Conservation (phyloP, 2,888 invertebrate species). For the Ernsta delagoae region DNA sequence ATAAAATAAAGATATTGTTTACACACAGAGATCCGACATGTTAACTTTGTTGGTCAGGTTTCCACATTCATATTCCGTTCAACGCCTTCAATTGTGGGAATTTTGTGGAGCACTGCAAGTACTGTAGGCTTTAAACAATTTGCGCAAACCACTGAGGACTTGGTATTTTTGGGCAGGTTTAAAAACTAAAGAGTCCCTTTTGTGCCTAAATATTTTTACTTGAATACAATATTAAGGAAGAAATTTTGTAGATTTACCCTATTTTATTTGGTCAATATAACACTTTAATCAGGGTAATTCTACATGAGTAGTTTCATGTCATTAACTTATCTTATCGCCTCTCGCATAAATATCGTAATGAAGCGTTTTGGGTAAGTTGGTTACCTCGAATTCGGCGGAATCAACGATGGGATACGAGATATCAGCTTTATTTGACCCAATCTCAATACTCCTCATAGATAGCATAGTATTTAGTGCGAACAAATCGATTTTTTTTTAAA, state of each 20-base stretch:
- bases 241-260: neutral
- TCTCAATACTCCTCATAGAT: no score
- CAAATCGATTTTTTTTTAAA: no score
- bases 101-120: neutral
- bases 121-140: neutral
- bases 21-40: no score
- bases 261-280: neutral
- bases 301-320: slow-evolving; percentile 1
- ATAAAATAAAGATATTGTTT: no score
- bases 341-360: slow-evolving; percentile 3
- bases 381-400: neutral
- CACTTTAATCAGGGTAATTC: slow-evolving; percentile 4
- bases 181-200: neutral
- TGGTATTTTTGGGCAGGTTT: neutral
- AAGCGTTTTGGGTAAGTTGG: slow-evolving; percentile 1
- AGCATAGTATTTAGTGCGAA: no score
- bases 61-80: neutral
- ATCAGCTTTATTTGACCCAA: neutral
- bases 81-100: neutral
- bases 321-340: neutral
- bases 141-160: neutral
- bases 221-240: neutral
- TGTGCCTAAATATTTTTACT: neutral
- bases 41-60: neutral
- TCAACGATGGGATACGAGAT: neutral